Percentiles rank a stretch among this genome's conserved stretches.
Conservation (phyloP, 2,113 vertebrate species). For the Eretmochelys imbricata region DNA sequence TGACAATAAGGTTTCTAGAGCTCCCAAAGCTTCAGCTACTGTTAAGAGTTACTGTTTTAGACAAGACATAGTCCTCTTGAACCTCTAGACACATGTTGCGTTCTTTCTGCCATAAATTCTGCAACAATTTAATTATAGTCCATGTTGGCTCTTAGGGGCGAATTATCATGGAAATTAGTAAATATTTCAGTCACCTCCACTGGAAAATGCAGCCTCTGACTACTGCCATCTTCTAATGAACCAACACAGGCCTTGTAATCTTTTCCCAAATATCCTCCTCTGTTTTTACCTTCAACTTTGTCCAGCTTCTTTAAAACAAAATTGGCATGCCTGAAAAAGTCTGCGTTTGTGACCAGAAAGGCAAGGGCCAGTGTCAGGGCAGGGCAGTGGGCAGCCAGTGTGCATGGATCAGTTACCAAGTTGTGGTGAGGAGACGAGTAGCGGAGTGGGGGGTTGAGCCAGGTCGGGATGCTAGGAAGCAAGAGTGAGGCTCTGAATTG, state of each 20-base stretch:
- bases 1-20: neutral
- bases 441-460: neutral
- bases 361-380: neutral
- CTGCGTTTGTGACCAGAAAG: neutral
- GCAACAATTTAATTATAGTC: neutral
- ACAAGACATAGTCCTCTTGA: neutral
- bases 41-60: neutral
- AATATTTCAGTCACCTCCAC: neutral
- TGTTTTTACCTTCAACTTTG: neutral
- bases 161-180: neutral
- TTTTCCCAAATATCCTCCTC: neutral
- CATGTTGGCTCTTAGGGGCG: neutral
- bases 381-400: neutral
- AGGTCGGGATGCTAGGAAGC: neutral
- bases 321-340: neutral
- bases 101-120: neutral
- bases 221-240: neutral
- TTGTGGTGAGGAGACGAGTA: neutral
- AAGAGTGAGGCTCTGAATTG: neutral
- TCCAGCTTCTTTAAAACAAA: slow-evolving; percentile 9
- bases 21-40: neutral
- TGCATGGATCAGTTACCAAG: neutral
- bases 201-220: neutral
- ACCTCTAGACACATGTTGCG: neutral
- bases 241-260: neutral